phyloP scores from a whole-genome alignment of 2,113 vertebrate species.

The Hymenochirus boettgeri region DNA sequence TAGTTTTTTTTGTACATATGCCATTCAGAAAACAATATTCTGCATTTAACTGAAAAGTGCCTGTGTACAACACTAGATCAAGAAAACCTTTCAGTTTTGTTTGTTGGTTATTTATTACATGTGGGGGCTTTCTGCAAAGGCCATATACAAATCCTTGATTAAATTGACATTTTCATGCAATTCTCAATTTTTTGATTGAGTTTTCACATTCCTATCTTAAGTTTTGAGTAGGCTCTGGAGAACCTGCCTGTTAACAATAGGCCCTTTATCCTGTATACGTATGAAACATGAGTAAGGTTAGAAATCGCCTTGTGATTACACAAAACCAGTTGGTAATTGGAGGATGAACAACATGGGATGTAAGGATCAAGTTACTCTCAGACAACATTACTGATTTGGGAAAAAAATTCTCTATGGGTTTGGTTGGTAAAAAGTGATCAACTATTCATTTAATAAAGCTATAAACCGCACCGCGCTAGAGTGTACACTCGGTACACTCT shows the following conservation, averaged over 20 bases:
- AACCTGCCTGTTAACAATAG: conserved; percentile 15
- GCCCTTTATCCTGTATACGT: background rate
- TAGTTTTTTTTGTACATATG: background rate
- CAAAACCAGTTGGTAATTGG: conserved; percentile 19
- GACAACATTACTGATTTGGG: background rate
- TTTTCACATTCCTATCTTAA: conserved; percentile 25
- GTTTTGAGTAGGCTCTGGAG: background rate
- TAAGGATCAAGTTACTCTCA: background rate
- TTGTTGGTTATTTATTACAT: no score
- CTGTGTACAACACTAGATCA: no score
- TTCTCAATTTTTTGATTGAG: background rate
- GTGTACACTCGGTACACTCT: no score
- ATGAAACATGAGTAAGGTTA: conserved; percentile 19
- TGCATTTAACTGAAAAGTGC: conserved; percentile 4
- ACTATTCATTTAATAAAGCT: no score
- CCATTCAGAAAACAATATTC: no score
- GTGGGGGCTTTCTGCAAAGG: background rate
- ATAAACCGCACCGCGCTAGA: no score
- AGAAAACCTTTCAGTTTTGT: no score
- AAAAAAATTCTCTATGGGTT: no score
- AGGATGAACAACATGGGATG: conserved; percentile 7
- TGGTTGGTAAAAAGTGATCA: no score
- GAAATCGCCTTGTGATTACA: conserved; percentile 24
- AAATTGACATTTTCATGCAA: background rate
- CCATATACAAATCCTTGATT: background rate